Base-by-base conservation (phyloP, 2,113 vertebrate genomes). In the Natator depressus region DNA sequence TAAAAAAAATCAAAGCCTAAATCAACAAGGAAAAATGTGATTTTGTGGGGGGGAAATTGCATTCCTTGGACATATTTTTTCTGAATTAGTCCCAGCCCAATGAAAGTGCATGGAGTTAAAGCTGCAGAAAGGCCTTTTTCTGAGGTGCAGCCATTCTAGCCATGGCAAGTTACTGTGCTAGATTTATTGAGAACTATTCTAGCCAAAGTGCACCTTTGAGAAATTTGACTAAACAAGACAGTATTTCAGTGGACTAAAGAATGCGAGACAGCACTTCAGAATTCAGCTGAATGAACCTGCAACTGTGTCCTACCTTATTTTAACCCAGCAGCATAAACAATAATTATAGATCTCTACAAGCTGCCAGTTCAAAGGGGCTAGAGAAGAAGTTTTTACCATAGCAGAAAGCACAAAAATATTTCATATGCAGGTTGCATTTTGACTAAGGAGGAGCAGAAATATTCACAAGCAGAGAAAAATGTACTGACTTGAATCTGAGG, bases 301-400 rank as follows among this genome's bases (percentile, higher is more conserved):
- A 97, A 89, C 94, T 84, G 76, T 42, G n/a, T 94, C 87, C 81
- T 83, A 59, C 65, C 62, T 88, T 69, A 85, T 96, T 95, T 95
- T 94, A 80, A 89, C 82, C 86, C 88, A 94, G 88, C 50, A 96
- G 91, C 87, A 95, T 96, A 94, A 95, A 95, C 89, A 96, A 75
- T 91, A 95, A 94, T 89, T 94, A 62, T 82, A 96, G 90, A 92
- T 96, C 69, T 42, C 82, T 94, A 54, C 50, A 96, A 97, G 89
- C 93, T 96, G 89, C 95, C 93, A 38, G 75, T 76, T 85, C 84
- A 93, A 69, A 87, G 55, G 89, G 16, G 9, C 80, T 94, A 90
- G 87, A 53, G 89, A 53, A 94, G 59, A 51, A 89, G 80, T 54
- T 96, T 54, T 89, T 75, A 80, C 89, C 92, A 95, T 4, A 46